Evolutionary conservation across 2,113 vertebrate species (phyloP), one percentile per base, ranked within the genome.

Genomic region (Halcyon malimbica): DNA sequence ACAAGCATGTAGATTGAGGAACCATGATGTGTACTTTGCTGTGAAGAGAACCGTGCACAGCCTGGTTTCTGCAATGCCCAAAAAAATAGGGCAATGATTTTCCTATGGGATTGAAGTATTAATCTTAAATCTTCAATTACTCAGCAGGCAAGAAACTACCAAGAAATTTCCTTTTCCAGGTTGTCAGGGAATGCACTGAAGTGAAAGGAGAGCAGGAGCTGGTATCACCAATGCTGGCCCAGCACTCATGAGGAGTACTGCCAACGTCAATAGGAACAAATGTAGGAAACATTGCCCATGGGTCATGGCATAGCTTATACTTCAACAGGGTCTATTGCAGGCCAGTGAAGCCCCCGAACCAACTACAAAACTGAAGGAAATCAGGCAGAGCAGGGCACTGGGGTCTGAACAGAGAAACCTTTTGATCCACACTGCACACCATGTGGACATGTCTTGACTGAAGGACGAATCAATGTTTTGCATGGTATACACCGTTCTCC

Each of bases 1-100:
- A 51, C 1, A 0, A 0, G 1, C 15, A 5, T 0, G 6, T 24
- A 31, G n/a, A 7, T 18, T 46, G 53, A 76, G 23, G 21, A 53
- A 21, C 29, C 6, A 0, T 1, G 3, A 25, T 1, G 1, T 5
- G 5, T 23, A 50, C 39, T 28, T 71, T 68, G 48, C 68, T 65
- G 25, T 42, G 50, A 93, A 56, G 29, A 87, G 39, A 41, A n/a
- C 19, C 0, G 0, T 10, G 12, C 14, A 46, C 65, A 87, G 39
- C 11, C 29, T 48, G 18, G 16, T 82, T 76, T 76, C 37, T 75
- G 25, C 1, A 2, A 39, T 31, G n/a, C 25, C 54, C 35, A 64
- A 68, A n/a, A 54, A 91, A 23, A 46, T 37, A 81, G 19, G 46
- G 46, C 37, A 80, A 37, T 80, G 37, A 24, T 84, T 91, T 73